Conservation (phyloP, 2,888 invertebrate species). For the Microctonus hyperodae region DNA sequence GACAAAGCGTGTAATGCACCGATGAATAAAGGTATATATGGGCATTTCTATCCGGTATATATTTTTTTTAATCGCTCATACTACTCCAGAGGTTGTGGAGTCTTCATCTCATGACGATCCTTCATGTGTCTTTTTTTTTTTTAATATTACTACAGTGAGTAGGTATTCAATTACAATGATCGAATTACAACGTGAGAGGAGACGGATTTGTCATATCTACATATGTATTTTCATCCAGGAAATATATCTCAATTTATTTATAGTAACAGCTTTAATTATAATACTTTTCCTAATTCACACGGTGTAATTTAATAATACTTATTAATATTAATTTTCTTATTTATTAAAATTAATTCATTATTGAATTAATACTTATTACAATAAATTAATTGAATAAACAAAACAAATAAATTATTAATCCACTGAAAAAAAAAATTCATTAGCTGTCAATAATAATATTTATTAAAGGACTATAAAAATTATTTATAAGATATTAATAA, state of each 20-base stretch:
- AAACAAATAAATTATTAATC: no score
- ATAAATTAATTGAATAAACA: no score
- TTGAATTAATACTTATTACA: no score
- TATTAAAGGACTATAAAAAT: no score
- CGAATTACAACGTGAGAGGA: slow-evolving; percentile 31
- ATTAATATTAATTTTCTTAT: no score
- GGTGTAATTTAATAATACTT: background rate
- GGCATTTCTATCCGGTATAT: slow-evolving; percentile 13
- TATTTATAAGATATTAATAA: no score
- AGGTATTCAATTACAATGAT: slow-evolving; percentile 40
- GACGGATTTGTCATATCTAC: slow-evolving; percentile 15
- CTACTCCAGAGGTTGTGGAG: background rate
- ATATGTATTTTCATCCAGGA: background rate
- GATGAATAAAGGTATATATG: background rate
- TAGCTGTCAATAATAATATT: no score
- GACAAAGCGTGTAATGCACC: background rate
- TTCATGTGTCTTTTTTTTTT: background rate
- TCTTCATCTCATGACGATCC: slow-evolving; percentile 2
- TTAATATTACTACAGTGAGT: background rate
- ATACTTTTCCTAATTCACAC: background rate
- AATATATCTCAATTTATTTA: background rate
- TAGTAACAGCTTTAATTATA: background rate
- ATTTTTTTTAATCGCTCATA: slow-evolving; percentile 12
- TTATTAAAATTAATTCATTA: no score
- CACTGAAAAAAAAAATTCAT: no score